phyloP scores from a whole-genome alignment of 1,140 invertebrate species.

The Tenebrio molitor region DNA sequence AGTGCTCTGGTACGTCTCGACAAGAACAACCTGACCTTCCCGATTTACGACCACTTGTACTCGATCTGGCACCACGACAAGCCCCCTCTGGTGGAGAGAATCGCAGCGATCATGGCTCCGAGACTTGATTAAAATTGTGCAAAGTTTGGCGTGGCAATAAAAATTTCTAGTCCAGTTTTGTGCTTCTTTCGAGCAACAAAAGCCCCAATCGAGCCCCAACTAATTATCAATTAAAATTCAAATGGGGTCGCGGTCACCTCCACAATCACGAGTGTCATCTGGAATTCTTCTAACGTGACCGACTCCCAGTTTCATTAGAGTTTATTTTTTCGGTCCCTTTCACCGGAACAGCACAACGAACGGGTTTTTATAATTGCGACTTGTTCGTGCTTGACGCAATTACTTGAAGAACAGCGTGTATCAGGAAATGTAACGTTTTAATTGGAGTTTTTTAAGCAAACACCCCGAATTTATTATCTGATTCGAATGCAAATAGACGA shows the following conservation, averaged over 20 bases:
- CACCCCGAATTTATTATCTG: background rate
- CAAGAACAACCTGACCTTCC: background rate
- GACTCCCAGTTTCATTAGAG: conserved; percentile 12
- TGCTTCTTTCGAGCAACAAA: background rate
- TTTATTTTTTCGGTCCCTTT: conserved; percentile 31
- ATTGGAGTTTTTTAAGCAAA: conserved; percentile 7
- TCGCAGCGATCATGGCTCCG: background rate
- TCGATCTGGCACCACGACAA: conserved; percentile 6
- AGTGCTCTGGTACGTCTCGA: background rate
- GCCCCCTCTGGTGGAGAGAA: background rate
- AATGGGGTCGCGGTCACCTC: conserved; percentile 23
- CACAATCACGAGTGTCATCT: conserved; percentile 27
- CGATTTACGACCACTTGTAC: conserved; percentile 8
- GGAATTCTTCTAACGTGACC: conserved; percentile 29
- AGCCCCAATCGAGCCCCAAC: background rate
- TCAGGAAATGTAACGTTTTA: background rate
- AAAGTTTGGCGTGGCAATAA: too few relatives aligned
- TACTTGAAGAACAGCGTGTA: background rate
- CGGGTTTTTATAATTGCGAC: conserved; percentile 22
- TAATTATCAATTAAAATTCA: conserved; percentile 36
- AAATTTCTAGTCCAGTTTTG: too few relatives aligned
- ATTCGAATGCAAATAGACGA: conserved; percentile 2
- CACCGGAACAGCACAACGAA: conserved; percentile 5
- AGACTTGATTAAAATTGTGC: background rate
- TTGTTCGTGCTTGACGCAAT: background rate